A percentile compares a stretch with the other conserved stretches of the same genome.
phyloP scores from a whole-genome alignment of 2,797 vertebrate genomes.

The Spinus olivaceus region DNA sequence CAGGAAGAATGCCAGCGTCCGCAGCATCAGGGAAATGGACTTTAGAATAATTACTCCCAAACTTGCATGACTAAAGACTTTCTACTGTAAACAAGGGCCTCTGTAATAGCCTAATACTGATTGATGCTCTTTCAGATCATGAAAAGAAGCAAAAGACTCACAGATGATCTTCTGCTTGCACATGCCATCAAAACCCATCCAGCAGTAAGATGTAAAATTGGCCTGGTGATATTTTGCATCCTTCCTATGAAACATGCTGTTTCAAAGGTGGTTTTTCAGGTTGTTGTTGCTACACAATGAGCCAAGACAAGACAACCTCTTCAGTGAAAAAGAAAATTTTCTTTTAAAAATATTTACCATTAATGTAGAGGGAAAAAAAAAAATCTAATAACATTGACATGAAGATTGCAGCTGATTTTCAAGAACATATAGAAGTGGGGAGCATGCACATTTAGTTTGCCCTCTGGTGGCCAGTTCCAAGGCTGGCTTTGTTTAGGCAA shows the following conservation, averaged over 20 bases:
- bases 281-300: not conserved
- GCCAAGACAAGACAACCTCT: rapidly evolving
- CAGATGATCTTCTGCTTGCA: not conserved
- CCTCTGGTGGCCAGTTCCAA: not conserved
- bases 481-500: not conserved
- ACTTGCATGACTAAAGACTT: not conserved
- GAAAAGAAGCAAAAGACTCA: not conserved
- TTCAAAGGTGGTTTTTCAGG: not conserved
- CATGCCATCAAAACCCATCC: not conserved
- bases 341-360: not conserved
- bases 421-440: not conserved
- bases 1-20: not conserved
- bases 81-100: not conserved
- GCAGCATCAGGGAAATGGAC: not conserved
- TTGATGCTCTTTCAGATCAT: not conserved
- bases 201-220: not conserved
- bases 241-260: not conserved
- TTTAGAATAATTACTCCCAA: not conserved
- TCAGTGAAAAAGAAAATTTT: not conserved
- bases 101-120: not conserved
- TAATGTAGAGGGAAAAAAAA: not conserved
- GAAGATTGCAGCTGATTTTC: not conserved
- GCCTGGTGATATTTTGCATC: not conserved
- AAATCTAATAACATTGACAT: not conserved
- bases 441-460: not conserved